Conservation (phyloP, 2,888 invertebrate genomes). For the Tetropium fuscum region DNA sequence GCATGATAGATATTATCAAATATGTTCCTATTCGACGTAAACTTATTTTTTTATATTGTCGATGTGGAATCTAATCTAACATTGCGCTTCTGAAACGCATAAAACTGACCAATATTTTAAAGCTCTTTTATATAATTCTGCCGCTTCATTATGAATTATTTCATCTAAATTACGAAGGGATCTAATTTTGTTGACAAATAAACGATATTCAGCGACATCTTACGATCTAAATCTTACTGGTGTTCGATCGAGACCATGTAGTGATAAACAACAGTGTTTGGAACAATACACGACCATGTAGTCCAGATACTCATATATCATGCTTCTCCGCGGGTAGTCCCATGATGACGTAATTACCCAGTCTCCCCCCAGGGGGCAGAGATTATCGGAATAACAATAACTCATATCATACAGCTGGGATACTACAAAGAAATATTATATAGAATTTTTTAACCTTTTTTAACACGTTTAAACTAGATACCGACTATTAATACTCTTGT, state of each 20-base stretch:
- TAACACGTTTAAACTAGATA: slow-evolving; percentile 33
- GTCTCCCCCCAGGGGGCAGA: slow-evolving; percentile 59
- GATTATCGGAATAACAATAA: slow-evolving; percentile 62
- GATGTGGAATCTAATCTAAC: too few species aligned
- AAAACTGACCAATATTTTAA: neutral
- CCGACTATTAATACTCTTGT: slow-evolving; percentile 5
- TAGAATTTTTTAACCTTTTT: slow-evolving; percentile 36
- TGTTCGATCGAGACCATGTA: slow-evolving; percentile 45
- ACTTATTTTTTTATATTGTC: too few species aligned
- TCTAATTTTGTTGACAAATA: slow-evolving; percentile 8
- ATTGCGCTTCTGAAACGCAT: too few species aligned
- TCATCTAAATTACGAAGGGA: neutral
- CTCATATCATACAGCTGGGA: slow-evolving; percentile 56
- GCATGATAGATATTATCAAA: too few species aligned
- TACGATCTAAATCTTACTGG: slow-evolving; percentile 52
- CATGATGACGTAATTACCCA: slow-evolving; percentile 63
- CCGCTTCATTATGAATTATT: neutral
- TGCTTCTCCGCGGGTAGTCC: slow-evolving; percentile 45
- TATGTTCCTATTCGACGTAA: too few species aligned
- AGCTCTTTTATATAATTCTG: neutral
- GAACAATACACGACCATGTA: slow-evolving; percentile 59
- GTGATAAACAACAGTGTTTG: slow-evolving; percentile 60
- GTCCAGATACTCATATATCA: slow-evolving; percentile 41
- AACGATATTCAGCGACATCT: slow-evolving; percentile 19
- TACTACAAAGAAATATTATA: slow-evolving; percentile 40